Percentiles rank a stretch among this genome's conserved stretches.
Conservation (phyloP, 2,888 invertebrate genomes). For the Melinaea menophilus region DNA sequence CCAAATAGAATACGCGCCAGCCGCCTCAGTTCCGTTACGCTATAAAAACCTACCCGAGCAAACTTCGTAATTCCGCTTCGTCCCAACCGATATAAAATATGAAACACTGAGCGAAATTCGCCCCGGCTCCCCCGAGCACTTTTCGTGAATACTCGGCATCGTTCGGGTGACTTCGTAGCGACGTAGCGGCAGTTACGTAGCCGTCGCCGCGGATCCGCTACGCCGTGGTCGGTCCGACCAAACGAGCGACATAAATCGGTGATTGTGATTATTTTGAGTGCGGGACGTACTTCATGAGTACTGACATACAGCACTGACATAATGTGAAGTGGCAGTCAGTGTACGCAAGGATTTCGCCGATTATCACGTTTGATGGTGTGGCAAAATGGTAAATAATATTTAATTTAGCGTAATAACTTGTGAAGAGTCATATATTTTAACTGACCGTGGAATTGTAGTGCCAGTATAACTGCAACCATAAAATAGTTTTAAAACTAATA, state of each 20-base stretch:
- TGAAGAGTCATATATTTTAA: slow-evolving; percentile 35
- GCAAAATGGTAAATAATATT: slow-evolving; percentile 67
- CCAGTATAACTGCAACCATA: neutral
- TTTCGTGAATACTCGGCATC: slow-evolving; percentile 45
- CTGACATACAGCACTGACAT: slow-evolving; percentile 42
- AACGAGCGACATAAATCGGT: slow-evolving; percentile 49
- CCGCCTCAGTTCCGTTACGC: slow-evolving; percentile 57
- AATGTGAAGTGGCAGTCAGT: slow-evolving; percentile 59
- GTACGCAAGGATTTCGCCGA: slow-evolving; percentile 43
- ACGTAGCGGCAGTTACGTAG: slow-evolving; percentile 71
- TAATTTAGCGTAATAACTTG: slow-evolving; percentile 49
- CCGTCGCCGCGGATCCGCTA: slow-evolving; percentile 44
- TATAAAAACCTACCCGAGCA: slow-evolving; percentile 74
- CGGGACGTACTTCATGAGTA: slow-evolving; percentile 40
- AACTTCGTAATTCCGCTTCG: slow-evolving; percentile 72
- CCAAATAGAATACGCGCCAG: slow-evolving; percentile 59
- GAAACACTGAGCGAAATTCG: slow-evolving; percentile 73
- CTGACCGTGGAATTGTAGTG: slow-evolving; percentile 18
- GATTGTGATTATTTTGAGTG: slow-evolving; percentile 50
- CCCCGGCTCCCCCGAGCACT: slow-evolving; percentile 50
- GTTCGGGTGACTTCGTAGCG: slow-evolving; percentile 54
- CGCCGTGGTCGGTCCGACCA: slow-evolving; percentile 36
- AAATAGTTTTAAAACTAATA: neutral
- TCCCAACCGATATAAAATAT: slow-evolving; percentile 75
- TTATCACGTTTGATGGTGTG: slow-evolving; percentile 59